Conservation (phyloP, 2,888 invertebrate species). For the Lingula anatina region DNA sequence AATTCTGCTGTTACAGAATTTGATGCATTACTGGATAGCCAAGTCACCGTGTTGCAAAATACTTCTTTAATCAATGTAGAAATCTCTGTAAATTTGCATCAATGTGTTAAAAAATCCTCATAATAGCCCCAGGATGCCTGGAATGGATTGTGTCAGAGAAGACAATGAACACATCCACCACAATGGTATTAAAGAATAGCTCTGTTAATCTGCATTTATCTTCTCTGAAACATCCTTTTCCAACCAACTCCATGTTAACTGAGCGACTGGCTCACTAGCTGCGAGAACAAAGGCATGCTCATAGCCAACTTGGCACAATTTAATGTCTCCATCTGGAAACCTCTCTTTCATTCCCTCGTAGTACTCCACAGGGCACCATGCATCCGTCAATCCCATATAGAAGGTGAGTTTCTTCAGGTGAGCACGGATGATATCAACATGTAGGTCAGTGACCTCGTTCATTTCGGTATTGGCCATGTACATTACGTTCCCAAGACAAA, state of each 20-base stretch:
- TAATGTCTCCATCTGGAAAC: slow-evolving; percentile 62
- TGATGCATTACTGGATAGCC: no score
- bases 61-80: no score
- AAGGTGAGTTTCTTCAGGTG: slow-evolving; percentile 66
- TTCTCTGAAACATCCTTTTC: no score
- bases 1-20: no score
- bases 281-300: slow-evolving; percentile 77
- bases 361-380: slow-evolving; percentile 76
- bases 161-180: no score
- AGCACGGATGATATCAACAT: slow-evolving; percentile 60
- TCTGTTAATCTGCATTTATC: no score
- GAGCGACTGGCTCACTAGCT: slow-evolving; percentile 47
- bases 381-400: slow-evolving; percentile 74
- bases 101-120: no score
- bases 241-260: slow-evolving; percentile 29
- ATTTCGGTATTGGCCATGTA: slow-evolving; percentile 61
- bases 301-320: slow-evolving; percentile 60
- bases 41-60: no score
- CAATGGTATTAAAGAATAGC: no score
- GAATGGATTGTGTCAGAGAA: no score
- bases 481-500: slow-evolving; percentile 30
- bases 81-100: no score
- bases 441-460: slow-evolving; percentile 65
- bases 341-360: slow-evolving; percentile 63
- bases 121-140: no score